Percentiles rank a stretch among this genome's conserved stretches.
Conservation (phyloP, 2,797 vertebrate species). For the Acanthurus leucopareius region DNA sequence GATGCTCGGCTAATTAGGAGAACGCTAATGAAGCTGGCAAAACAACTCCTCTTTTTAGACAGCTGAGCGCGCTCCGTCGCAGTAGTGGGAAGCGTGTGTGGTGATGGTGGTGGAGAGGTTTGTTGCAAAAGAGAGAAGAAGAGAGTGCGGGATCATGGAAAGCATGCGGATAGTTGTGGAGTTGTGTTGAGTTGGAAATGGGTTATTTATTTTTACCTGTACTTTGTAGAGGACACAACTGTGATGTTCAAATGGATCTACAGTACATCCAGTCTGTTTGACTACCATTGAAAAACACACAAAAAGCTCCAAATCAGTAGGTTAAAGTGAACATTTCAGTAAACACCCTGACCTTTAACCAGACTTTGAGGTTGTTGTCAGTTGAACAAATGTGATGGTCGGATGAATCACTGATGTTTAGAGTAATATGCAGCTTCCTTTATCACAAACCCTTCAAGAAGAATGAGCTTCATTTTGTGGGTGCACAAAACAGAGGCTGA, state of each 20-base stretch:
- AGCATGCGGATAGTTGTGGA: constrained; percentile 7
- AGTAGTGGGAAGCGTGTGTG: constrained; percentile 21
- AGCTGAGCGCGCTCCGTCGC: constrained; percentile 57
- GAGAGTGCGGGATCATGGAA: constrained; percentile 11
- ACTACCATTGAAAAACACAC: constrained; percentile 19
- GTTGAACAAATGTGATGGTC: constrained; percentile 57
- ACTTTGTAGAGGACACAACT: background rate
- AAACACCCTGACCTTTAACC: constrained; percentile 46
- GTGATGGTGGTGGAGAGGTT: constrained; percentile 23
- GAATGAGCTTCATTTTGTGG: background rate
- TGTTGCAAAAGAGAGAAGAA: constrained; percentile 16
- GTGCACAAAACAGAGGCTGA: constrained; percentile 9
- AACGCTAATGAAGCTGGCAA: constrained; percentile 99
- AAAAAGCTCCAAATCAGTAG: constrained; percentile 10
- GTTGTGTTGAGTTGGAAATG: background rate
- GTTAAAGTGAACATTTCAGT: constrained; percentile 20
- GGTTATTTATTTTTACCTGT: background rate
- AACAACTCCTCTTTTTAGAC: constrained; percentile 97
- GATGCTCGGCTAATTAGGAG: constrained; percentile 99
- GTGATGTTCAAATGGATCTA: background rate
- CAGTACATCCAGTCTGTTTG: constrained; percentile 9
- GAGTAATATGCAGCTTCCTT: constrained; percentile 5
- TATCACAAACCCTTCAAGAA: background rate
- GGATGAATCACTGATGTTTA: constrained; percentile 22
- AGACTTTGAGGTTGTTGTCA: constrained; percentile 49